Evolutionary conservation across 2,113 vertebrate species (phyloP), one percentile per base, ranked within the genome.

Genomic region (Burhinus oedicnemus): DNA sequence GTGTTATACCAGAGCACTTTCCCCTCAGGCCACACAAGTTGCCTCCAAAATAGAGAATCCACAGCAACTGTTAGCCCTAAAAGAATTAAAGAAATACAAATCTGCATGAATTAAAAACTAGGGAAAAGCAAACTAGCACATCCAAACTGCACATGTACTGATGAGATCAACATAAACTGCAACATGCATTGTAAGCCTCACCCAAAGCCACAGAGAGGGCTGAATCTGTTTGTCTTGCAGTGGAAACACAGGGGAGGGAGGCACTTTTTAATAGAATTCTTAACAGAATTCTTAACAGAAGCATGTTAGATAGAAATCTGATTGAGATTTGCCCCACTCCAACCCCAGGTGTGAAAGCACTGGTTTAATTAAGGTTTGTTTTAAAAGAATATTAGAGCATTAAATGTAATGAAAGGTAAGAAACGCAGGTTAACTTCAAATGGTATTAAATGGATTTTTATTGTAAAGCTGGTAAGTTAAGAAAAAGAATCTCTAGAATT

Each of bases 1-100:
- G 98, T 99, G 95, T 99, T 99, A 97, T 99, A 99, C 99, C 99
- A 99, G 32, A 99, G 97, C 78, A 99, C 99, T 75, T 98, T 97
- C 44, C 99, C 99, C 93, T 99, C 99, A 15, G 99, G 99, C 99
- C 99, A 99, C 47, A 99, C 95, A 11, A 98, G 89, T 9, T 97
- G 97, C 69, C 97, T 98, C 99, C 99, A 99, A 95, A 99, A 99
- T 3, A 98, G 90, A n/a, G 99, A 99, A 95, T 99, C 99, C 80
- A 99, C 97, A 18, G 83, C 95, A n/a, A 99, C 96, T 1, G 99
- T 99, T 70, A 99, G 93, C 82, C 98, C 99, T 99, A 60, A 52
- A 98, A 88, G 23, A 85, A 76, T 86, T 36, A 72, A 75, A 92
- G 51, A 60, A 71, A 95, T 42, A 96, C 12, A 91, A 61, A 89